Percentiles rank a stretch among this genome's conserved stretches.
Conservation (phyloP, 2,113 vertebrate species). For the Saccopteryx bilineata region DNA sequence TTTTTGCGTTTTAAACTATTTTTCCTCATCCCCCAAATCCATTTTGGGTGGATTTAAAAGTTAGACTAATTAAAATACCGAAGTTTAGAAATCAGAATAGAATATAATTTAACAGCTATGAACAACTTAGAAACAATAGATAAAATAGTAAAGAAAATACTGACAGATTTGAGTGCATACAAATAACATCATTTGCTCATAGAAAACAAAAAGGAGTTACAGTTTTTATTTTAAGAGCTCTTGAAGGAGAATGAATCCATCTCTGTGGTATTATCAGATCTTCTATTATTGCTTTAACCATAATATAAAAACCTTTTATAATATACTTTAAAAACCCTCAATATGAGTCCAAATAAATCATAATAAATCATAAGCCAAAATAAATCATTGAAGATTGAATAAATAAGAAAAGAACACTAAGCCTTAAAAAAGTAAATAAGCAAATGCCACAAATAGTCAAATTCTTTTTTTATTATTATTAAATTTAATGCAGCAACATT, state of each 20-base stretch:
- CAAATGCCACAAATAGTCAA: background rate
- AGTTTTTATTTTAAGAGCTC: background rate
- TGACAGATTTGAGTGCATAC: background rate
- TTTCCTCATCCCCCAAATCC: background rate
- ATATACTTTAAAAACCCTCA: background rate
- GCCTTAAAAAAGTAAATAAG: constrained; percentile 41
- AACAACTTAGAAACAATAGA: constrained; percentile 55
- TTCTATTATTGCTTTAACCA: constrained; percentile 15
- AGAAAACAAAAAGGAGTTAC: background rate
- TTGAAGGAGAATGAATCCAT: background rate
- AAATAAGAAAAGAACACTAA: constrained; percentile 5
- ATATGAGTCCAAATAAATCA: constrained; percentile 47
- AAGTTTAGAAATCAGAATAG: constrained; percentile 52
- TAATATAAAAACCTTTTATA: constrained; percentile 32
- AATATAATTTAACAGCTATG: constrained; percentile 20
- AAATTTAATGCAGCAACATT: no score
- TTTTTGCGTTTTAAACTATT: constrained; percentile 65
- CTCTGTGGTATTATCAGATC: background rate
- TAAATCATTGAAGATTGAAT: constrained; percentile 13
- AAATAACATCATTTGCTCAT: constrained; percentile 29
- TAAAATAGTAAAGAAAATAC: constrained; percentile 61
- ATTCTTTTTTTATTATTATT: background rate
- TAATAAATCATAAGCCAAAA: constrained; percentile 55
- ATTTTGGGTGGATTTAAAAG: constrained; percentile 61
- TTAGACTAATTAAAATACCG: constrained; percentile 34